Conservation (phyloP, 2,113 vertebrate genomes). For the Solenodon paradoxus region DNA sequence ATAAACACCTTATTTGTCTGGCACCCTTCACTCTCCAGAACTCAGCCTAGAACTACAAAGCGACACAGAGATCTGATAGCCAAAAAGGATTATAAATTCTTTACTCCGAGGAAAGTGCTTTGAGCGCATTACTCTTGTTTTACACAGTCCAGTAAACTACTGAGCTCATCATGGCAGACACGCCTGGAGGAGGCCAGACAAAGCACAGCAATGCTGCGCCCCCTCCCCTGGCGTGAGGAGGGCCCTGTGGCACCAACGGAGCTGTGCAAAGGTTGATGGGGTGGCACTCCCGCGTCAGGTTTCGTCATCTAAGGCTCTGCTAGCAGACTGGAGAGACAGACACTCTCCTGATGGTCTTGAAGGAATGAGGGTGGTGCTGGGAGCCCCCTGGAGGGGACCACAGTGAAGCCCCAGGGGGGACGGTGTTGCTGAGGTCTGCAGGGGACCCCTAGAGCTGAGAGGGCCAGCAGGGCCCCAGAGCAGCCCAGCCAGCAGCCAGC, state of each 20-base stretch:
- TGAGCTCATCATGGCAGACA: not conserved
- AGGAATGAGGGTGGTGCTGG: too few relatives aligned
- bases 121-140: not conserved
- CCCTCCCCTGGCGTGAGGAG: too few relatives aligned
- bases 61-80: not conserved
- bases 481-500: not conserved
- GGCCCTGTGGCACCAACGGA: fast-evolving
- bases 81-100: not conserved
- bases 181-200: not conserved
- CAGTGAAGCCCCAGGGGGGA: too few relatives aligned
- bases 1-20: not conserved
- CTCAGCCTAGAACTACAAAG: not conserved
- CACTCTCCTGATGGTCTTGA: fast-evolving
- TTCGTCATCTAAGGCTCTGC: not conserved
- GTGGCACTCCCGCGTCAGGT: fast-evolving
- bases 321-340: not conserved
- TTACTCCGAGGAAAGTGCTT: not conserved
- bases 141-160: not conserved
- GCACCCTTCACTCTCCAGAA: not conserved
- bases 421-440: too few relatives aligned
- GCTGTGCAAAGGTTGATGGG: not conserved
- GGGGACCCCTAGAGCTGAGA: fast-evolving
- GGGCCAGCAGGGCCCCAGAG: not conserved
- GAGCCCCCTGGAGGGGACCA: fast-evolving
- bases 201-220: fast-evolving